Conservation (phyloP, 2,888 invertebrate species). For the Lithophane semibrunnea region DNA sequence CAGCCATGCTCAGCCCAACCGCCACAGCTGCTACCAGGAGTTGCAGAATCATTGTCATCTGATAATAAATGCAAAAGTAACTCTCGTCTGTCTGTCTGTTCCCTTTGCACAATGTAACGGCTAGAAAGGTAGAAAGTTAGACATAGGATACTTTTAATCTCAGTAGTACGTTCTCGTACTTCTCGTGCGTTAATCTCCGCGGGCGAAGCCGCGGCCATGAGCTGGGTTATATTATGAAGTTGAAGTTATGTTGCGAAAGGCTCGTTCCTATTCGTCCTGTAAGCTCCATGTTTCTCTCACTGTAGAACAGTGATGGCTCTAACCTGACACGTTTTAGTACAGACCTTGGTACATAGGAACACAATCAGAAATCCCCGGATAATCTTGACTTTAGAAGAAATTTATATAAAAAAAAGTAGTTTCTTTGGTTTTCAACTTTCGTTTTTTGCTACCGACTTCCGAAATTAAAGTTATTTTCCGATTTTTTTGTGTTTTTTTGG, state of each 20-base stretch:
- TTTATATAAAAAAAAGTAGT: no score
- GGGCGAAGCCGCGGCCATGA: no score
- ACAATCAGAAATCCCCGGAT: neutral
- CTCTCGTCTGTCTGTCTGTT: no score
- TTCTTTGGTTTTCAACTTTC: no score
- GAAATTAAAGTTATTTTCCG: no score
- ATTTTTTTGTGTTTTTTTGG: no score
- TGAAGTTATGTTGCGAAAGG: neutral
- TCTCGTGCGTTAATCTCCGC: no score
- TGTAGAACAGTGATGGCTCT: neutral
- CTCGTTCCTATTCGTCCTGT: neutral
- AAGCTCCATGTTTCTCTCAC: neutral
- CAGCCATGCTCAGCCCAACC: neutral
- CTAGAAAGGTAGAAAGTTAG: no score
- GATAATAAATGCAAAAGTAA: neutral
- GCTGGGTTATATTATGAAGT: neutral
- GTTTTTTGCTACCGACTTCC: no score
- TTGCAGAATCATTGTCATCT: constrained; percentile 9
- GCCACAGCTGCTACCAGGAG: constrained; percentile 6
- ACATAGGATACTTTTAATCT: no score
- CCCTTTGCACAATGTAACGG: no score
- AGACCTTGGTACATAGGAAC: neutral
- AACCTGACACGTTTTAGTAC: neutral
- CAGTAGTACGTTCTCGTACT: no score
- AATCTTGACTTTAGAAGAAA: neutral